A percentile compares a stretch with the other conserved stretches of the same genome.
Conservation (phyloP, 2,888 invertebrate genomes). For the Stegophylla sp. region DNA sequence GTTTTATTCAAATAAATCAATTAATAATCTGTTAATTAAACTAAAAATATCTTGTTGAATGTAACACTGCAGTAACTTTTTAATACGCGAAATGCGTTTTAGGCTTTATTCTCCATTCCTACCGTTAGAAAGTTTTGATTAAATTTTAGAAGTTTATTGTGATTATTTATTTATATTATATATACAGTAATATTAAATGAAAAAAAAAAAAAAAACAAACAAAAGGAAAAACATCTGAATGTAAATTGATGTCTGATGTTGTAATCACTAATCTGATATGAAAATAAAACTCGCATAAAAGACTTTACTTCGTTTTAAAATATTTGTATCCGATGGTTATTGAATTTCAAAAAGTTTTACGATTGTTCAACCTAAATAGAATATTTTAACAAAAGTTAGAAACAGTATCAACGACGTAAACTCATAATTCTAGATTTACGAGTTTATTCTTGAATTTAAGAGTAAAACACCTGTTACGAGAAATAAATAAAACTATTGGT, state of each 20-base stretch:
- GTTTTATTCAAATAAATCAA: neutral
- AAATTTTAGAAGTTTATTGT: slow-evolving; percentile 2
- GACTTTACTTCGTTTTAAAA: slow-evolving; percentile 6
- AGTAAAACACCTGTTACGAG: slow-evolving; percentile 26
- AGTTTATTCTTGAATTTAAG: slow-evolving; percentile 15
- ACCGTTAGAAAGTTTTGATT: slow-evolving; percentile 6
- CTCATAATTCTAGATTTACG: slow-evolving; percentile 24
- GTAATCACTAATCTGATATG: neutral
- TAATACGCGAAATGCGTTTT: neutral
- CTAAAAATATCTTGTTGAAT: too few relatives aligned
- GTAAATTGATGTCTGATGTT: neutral
- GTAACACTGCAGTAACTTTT: neutral
- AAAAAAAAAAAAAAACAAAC: neutral
- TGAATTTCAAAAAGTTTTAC: slow-evolving; percentile 12
- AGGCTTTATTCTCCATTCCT: neutral
- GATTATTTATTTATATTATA: slow-evolving; percentile 10
- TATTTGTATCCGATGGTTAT: neutral
- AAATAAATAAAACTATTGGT: neutral
- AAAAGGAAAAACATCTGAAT: slow-evolving; percentile 3
- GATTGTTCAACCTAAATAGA: slow-evolving; percentile 11
- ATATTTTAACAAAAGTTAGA: neutral
- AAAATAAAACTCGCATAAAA: slow-evolving; percentile 23
- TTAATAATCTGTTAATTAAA: slow-evolving; percentile 14
- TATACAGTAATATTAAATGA: slow-evolving; percentile 13
- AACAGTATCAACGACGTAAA: neutral